Percentiles rank a stretch among this genome's conserved stretches.
phyloP scores from a whole-genome alignment of 2,888 invertebrate genomes.

The Koerneria pararmatus region DNA sequence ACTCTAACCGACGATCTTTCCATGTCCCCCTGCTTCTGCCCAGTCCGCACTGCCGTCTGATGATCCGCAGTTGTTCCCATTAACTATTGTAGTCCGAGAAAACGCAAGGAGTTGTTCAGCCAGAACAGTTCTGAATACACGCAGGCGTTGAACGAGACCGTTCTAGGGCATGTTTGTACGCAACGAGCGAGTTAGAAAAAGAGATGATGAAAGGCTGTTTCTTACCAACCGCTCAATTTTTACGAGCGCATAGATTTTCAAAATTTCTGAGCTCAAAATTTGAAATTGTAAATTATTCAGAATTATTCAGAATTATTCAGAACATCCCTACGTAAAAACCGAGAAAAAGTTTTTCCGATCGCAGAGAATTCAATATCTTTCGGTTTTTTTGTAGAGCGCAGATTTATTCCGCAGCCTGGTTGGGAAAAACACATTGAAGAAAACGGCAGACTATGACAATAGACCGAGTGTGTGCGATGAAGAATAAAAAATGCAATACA shows the following conservation, averaged over 20 bases:
- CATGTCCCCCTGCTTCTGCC: not conserved
- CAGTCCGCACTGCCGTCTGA: not conserved
- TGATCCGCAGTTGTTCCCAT: no score
- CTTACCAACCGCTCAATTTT: not conserved
- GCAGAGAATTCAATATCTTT: no score
- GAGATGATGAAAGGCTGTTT: not conserved
- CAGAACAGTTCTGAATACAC: slow-evolving; percentile 12
- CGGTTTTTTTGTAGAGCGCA: no score
- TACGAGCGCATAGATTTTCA: not conserved
- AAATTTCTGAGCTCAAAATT: not conserved
- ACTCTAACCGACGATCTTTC: not conserved
- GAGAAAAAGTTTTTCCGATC: no score
- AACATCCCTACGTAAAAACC: no score
- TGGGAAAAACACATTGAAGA: no score
- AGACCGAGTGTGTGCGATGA: no score
- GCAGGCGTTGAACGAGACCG: not conserved
- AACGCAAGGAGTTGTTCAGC: slow-evolving; percentile 26
- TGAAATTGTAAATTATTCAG: not conserved
- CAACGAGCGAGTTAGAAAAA: not conserved
- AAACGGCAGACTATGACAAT: no score
- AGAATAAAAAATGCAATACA: no score
- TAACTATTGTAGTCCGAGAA: slow-evolving; percentile 23
- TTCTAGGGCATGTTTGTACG: not conserved
- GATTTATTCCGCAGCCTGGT: no score
- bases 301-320: no score